These are phyloP conservation scores for Brachyhypopomus occidentalis DNA, from an alignment of 2,113 vertebrate species.

Conservation along the genomic window DNA sequence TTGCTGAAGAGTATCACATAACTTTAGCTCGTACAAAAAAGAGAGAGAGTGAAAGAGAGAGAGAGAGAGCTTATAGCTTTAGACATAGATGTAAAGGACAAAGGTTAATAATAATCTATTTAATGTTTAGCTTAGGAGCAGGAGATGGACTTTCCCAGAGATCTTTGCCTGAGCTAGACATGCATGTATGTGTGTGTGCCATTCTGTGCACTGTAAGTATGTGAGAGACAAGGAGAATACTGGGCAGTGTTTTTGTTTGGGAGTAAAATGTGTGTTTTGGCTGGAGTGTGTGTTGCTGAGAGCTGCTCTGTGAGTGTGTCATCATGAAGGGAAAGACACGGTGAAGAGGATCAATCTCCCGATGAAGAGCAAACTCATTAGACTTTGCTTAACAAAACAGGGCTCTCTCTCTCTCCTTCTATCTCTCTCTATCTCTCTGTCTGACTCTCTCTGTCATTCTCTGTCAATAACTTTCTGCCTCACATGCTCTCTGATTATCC, in stretches of 20 bases:
- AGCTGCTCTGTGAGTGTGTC: conserved; percentile 38
- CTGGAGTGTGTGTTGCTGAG: conserved; percentile 38
- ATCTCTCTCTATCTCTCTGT: neutral
- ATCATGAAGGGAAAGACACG: conserved; percentile 28
- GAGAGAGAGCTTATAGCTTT: neutral
- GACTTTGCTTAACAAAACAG: conserved; percentile 39
- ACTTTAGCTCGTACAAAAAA: neutral
- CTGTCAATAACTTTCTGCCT: neutral
- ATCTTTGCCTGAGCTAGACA: conserved; percentile 66
- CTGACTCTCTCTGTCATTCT: neutral
- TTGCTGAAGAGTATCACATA: no score
- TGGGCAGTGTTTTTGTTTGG: conserved; percentile 61
- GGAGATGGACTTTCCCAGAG: conserved; percentile 62
- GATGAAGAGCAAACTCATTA: conserved; percentile 53
- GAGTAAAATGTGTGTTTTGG: conserved; percentile 64
- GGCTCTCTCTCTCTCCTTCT: conserved; percentile 39
- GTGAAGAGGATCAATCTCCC: conserved; percentile 36
- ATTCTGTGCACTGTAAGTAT: conserved; percentile 30
- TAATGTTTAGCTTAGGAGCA: conserved; percentile 63
- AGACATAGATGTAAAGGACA: conserved; percentile 61
- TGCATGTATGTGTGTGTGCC: conserved; percentile 45
- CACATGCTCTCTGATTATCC: neutral
- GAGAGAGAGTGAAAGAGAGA: conserved; percentile 46
- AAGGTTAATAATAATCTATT: conserved; percentile 74
- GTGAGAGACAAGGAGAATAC: conserved; percentile 51